phyloP scores from a whole-genome alignment of 2,797 vertebrate genomes.

The Poeciliopsis infans region DNA sequence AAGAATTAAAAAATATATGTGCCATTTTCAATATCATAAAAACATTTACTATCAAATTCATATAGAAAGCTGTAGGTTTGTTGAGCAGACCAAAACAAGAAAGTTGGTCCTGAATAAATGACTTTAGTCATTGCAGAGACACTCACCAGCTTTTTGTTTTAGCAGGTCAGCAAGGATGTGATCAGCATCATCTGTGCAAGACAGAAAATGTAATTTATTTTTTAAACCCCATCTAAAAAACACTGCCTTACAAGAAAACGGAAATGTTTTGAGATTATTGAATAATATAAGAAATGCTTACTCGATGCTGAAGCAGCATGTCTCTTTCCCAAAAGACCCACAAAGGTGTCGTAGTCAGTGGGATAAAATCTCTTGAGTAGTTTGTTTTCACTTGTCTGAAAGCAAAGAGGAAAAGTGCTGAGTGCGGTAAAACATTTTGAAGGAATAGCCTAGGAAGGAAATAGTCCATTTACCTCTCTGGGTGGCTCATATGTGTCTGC shows the following conservation, averaged over 20 bases:
- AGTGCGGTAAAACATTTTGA: neutral
- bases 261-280: neutral
- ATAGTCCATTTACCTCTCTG: slow-evolving; percentile 27
- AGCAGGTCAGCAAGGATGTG: slow-evolving; percentile 62
- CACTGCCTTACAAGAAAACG: neutral
- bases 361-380: slow-evolving; percentile 57
- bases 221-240: neutral
- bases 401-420: neutral
- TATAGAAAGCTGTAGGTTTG: neutral
- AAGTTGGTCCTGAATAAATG: neutral
- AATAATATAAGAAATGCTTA: slow-evolving; percentile 11
- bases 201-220: neutral
- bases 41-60: neutral
- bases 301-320: slow-evolving; percentile 38
- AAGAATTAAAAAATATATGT: neutral
- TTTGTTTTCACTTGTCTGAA: slow-evolving; percentile 22
- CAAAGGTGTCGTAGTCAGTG: slow-evolving; percentile 69
- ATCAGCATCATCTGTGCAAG: slow-evolving; percentile 53
- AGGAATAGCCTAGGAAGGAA: neutral
- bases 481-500: slow-evolving; percentile 27
- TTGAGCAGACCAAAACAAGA: neutral
- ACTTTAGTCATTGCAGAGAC: neutral
- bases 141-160: slow-evolving; percentile 56
- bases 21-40: neutral
- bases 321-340: slow-evolving; percentile 77